Evolutionary conservation across 1,140 invertebrate species (phyloP).

Genomic region (Drosophila obscura): DNA sequence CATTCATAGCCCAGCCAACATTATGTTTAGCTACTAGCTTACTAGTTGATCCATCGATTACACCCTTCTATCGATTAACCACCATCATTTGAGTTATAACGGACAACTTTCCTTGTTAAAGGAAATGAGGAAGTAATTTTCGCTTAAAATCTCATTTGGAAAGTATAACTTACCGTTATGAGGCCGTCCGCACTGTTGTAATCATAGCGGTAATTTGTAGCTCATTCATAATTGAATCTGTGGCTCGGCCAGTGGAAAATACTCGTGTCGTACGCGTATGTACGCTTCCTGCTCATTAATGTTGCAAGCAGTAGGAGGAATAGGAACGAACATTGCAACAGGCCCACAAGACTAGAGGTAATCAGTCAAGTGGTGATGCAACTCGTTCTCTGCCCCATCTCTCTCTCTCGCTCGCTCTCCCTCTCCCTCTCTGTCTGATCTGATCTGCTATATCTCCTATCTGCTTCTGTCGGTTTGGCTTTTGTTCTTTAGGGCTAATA

Average conservation of each 20-base stretch:
- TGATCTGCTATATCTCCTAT: not conserved
- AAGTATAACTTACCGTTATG: conserved; percentile 17
- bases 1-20: no score
- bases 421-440: not conserved
- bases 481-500: conserved; percentile 71
- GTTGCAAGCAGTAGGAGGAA: conserved; percentile 40
- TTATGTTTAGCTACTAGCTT: no score
- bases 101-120: no score
- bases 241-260: conserved; percentile 44
- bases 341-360: conserved; percentile 23
- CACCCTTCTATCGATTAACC: no score
- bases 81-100: no score
- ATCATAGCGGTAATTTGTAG: conserved; percentile 64
- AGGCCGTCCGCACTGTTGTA: not conserved
- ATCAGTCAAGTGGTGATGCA: conserved; percentile 64
- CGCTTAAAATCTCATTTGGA: not conserved
- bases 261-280: no score
- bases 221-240: conserved; percentile 79
- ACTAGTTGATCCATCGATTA: no score
- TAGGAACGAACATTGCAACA: conserved; percentile 10
- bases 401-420: not conserved
- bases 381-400: conserved; percentile 35
- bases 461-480: conserved; percentile 19
- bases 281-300: conserved; percentile 64
- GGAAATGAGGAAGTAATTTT: no score